Conservation (phyloP, 2,888 invertebrate species). For the Scelioninae gen. 1 region DNA sequence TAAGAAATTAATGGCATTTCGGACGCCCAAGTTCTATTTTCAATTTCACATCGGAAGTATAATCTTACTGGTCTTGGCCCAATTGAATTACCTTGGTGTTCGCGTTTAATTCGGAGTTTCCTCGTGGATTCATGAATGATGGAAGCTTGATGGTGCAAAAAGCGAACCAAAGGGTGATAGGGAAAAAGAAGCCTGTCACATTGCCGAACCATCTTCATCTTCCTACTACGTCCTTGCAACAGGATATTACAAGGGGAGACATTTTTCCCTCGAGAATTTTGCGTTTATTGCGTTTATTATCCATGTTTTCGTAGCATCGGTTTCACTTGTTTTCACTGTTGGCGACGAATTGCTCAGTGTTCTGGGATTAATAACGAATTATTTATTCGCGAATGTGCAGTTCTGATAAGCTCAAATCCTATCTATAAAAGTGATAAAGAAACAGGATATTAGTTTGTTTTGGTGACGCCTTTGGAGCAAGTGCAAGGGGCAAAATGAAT, state of each 20-base stretch:
- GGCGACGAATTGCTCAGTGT: neutral
- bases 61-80: slow-evolving; percentile 10
- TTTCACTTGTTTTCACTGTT: slow-evolving; percentile 53
- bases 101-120: slow-evolving; percentile 45
- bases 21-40: slow-evolving; percentile 11
- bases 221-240: slow-evolving; percentile 22
- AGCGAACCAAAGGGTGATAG: no score
- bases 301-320: slow-evolving; percentile 58
- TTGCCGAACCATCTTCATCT: neutral
- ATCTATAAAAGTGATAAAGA: slow-evolving; percentile 11
- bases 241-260: slow-evolving; percentile 66
- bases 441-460: slow-evolving; percentile 29
- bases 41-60: slow-evolving; percentile 31
- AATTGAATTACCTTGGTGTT: slow-evolving; percentile 16
- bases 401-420: slow-evolving; percentile 3
- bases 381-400: slow-evolving; percentile 28
- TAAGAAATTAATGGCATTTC: slow-evolving; percentile 57
- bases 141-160: no score
- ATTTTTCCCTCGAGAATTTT: slow-evolving; percentile 52
- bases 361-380: slow-evolving; percentile 59
- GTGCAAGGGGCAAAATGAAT: neutral
- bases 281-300: slow-evolving; percentile 69
- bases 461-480: slow-evolving; percentile 4
- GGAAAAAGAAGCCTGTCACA: neutral
- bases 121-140: no score